A percentile compares a stretch with the other conserved stretches of the same genome.
phyloP scores from a whole-genome alignment of 1,140 invertebrate genomes.

The Scaptomyza pallida region DNA sequence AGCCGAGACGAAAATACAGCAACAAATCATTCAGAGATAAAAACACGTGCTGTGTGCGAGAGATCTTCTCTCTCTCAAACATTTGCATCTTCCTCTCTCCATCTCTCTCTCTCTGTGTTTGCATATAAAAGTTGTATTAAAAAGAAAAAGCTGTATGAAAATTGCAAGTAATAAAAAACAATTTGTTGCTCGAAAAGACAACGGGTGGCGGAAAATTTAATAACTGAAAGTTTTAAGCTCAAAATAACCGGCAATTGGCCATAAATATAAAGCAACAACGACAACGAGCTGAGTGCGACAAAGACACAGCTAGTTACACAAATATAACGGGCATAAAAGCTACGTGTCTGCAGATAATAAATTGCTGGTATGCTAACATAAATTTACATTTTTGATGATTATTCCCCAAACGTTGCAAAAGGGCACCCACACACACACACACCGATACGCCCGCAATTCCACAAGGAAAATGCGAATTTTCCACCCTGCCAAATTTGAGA shows the following conservation, averaged over 20 bases:
- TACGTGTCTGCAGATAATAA: constrained; percentile 53
- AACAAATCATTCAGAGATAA: constrained; percentile 2
- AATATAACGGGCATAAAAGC: background rate
- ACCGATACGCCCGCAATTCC: no score
- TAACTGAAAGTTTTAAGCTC: constrained; percentile 57
- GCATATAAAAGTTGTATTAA: constrained; percentile 8
- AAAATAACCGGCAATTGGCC: constrained; percentile 44
- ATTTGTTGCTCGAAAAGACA: constrained; percentile 13
- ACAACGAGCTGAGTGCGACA: background rate
- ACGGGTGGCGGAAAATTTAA: constrained; percentile 50
- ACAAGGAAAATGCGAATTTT: background rate
- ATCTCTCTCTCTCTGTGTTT: no score
- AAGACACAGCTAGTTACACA: constrained; percentile 15
- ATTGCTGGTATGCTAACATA: constrained; percentile 70
- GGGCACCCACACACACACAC: no score
- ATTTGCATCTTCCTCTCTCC: background rate
- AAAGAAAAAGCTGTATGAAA: constrained; percentile 21
- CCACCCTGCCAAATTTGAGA: constrained; percentile 42
- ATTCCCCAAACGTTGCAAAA: constrained; percentile 38
- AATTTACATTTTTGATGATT: constrained; percentile 82
- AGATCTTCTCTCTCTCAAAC: background rate
- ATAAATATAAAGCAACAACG: constrained; percentile 61
- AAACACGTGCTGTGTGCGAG: constrained; percentile 25
- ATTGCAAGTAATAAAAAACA: constrained; percentile 25
- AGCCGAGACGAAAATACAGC: background rate